Evolutionary conservation across 2,888 invertebrate species (phyloP).

Genomic region (Drosophila emarginata): DNA sequence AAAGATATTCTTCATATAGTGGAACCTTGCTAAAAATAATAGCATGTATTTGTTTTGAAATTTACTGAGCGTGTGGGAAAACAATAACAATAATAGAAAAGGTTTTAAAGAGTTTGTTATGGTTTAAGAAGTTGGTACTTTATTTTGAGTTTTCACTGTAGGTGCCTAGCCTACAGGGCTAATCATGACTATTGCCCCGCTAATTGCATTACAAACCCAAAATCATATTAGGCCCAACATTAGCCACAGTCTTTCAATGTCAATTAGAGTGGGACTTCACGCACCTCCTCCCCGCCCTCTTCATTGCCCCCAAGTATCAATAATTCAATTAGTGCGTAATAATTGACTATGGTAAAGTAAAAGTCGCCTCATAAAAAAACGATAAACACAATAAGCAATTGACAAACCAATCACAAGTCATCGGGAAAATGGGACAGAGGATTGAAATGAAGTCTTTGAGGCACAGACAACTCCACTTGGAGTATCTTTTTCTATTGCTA

Average conservation of each 20-base stretch:
- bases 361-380: conserved; percentile 42
- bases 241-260: conserved; percentile 66
- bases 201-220: conserved; percentile 42
- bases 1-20: conserved; percentile 30
- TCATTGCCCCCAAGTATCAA: conserved; percentile 2
- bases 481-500: not conserved
- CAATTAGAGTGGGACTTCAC: conserved; percentile 51
- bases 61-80: too few relatives aligned
- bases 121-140: not conserved
- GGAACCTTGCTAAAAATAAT: conserved; percentile 20
- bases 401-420: conserved; percentile 53
- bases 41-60: not conserved
- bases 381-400: conserved; percentile 37
- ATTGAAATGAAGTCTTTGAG: not conserved
- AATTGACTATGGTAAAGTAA: conserved; percentile 25
- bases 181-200: conserved; percentile 15
- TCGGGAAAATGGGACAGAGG: conserved; percentile 3
- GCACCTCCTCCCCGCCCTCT: not conserved
- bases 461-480: not conserved
- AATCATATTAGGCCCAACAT: conserved; percentile 64
- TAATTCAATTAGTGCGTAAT: conserved; percentile 48
- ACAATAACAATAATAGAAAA: too few relatives aligned
- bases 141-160: not conserved
- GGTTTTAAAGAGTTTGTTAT: not conserved
- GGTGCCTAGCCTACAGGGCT: not conserved